These are phyloP conservation scores for Rhombomys opimus DNA, from an alignment of 2,113 vertebrate species.

Conservation along the genomic window DNA sequence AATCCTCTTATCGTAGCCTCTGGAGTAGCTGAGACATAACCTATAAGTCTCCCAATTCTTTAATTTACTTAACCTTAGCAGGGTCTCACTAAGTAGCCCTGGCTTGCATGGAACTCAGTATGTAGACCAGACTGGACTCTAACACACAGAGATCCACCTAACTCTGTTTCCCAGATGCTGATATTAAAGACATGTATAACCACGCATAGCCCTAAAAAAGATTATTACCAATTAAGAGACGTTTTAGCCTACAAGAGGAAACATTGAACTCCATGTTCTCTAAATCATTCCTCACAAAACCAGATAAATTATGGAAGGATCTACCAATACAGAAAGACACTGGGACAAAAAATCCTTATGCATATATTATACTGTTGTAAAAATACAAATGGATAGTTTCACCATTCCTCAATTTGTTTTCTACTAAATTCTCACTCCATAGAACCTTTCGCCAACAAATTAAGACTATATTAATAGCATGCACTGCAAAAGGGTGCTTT, in stretches of 20 bases:
- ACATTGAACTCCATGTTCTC: neutral
- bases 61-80: neutral
- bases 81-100: neutral
- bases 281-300: constrained; percentile 43
- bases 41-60: neutral
- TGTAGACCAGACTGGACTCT: neutral
- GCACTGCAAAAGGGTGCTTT: neutral
- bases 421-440: constrained; percentile 26
- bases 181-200: neutral
- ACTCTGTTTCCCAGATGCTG: neutral
- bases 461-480: neutral
- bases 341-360: neutral
- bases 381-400: neutral
- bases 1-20: neutral
- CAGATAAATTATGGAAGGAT: neutral
- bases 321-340: neutral
- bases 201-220: neutral
- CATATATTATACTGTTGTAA: neutral
- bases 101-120: neutral
- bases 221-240: neutral
- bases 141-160: neutral
- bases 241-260: neutral
- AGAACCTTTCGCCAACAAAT: neutral
- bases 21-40: neutral
- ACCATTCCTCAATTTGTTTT: neutral